Evolutionary conservation across 2,113 vertebrate species (phyloP).

Genomic region (Callithrix jacchus): DNA sequence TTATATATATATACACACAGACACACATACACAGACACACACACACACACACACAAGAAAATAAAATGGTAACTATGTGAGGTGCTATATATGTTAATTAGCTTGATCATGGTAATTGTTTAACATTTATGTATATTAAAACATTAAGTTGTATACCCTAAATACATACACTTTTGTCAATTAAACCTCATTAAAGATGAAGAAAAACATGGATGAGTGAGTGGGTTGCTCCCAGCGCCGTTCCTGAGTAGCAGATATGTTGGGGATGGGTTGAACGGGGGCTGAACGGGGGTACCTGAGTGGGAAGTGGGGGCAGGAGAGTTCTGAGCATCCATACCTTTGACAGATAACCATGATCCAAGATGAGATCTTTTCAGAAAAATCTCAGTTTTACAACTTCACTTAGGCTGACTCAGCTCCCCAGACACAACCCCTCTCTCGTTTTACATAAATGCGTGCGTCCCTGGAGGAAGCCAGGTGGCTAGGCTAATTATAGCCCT

Average conservation of each 20-base stretch:
- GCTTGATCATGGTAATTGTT: too few species aligned
- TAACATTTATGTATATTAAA: too few species aligned
- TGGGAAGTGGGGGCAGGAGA: fast-evolving
- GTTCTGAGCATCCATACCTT: background rate
- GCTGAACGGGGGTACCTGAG: fast-evolving
- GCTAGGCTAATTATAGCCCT: background rate
- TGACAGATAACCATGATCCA: background rate
- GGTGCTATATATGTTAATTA: too few species aligned
- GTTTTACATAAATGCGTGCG: background rate
- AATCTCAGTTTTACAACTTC: background rate
- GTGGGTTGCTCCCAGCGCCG: fast-evolving
- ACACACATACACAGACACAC: fast-evolving
- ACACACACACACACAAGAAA: background rate
- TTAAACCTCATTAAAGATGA: background rate
- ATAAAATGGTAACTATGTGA: too few species aligned
- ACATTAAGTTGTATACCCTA: background rate
- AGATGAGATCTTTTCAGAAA: background rate
- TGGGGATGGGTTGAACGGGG: fast-evolving
- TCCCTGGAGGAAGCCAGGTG: fast-evolving
- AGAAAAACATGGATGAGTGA: background rate
- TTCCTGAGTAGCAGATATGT: background rate
- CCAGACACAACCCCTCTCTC: background rate
- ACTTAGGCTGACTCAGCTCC: background rate
- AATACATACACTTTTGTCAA: background rate
- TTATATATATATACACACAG: too few species aligned